These are phyloP conservation scores for Melitaea athalia DNA, from an alignment of 2,888 invertebrate species.

Conservation along the genomic window DNA sequence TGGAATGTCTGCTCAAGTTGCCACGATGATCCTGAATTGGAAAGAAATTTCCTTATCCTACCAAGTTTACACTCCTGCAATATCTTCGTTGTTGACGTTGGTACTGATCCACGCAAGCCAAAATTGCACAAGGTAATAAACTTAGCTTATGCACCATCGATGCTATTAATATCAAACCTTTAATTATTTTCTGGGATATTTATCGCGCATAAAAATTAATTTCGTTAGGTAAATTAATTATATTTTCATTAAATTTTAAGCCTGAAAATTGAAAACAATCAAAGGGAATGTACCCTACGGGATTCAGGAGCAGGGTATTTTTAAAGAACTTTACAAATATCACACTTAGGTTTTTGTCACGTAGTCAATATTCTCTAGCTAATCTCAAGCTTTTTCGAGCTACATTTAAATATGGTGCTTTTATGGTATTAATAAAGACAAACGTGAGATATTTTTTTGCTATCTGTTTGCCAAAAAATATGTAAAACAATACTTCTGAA, in stretches of 20 bases:
- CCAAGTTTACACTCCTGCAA: conserved; percentile 92
- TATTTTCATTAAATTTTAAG: not conserved
- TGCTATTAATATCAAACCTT: not conserved
- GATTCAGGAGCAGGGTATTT: no score
- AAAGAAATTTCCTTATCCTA: conserved; percentile 90
- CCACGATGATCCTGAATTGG: conserved; percentile 79
- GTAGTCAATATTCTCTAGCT: no score
- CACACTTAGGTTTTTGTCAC: no score
- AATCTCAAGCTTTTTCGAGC: no score
- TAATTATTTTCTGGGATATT: not conserved
- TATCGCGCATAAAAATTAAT: not conserved
- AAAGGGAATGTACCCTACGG: no score
- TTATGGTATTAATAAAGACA: no score
- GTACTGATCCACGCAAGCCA: conserved; percentile 87
- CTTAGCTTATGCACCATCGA: not conserved
- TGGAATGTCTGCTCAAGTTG: conserved; percentile 99
- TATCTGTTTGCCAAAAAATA: no score
- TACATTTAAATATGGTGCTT: no score
- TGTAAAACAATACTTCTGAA: no score
- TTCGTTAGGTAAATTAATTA: not conserved
- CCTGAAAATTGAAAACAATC: not conserved
- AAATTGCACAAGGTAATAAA: conserved; percentile 85
- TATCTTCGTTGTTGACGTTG: conserved; percentile 92
- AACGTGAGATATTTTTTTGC: no score
- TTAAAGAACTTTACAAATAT: no score